A percentile compares a stretch with the other conserved stretches of the same genome.
phyloP scores from a whole-genome alignment of 2,888 invertebrate genomes.

The Noctua pronuba region DNA sequence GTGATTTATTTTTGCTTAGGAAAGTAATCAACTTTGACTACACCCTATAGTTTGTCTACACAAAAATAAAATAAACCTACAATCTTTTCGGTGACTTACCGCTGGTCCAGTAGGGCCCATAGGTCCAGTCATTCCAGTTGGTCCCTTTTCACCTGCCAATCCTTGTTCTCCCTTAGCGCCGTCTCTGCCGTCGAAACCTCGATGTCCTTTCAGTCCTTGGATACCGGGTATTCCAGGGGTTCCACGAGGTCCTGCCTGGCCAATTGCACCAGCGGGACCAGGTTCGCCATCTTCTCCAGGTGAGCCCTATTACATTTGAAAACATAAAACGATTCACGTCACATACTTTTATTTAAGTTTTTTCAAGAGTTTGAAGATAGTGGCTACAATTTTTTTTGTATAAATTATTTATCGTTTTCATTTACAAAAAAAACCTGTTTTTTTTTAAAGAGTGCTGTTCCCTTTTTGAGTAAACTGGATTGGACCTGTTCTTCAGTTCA shows the following conservation, averaged over 20 bases:
- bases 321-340: not conserved
- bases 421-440: not conserved
- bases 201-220: slow-evolving; percentile 95
- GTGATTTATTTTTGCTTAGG: not conserved
- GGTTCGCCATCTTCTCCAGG: slow-evolving; percentile 95
- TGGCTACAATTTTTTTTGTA: not conserved
- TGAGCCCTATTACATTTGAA: slow-evolving; percentile 89
- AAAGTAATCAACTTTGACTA: not conserved
- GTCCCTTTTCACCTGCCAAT: slow-evolving; percentile 93
- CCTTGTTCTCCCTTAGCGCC: slow-evolving; percentile 96
- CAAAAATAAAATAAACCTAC: not conserved
- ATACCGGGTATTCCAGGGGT: slow-evolving; percentile 93
- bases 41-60: not conserved
- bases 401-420: not conserved
- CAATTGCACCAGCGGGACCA: slow-evolving; percentile 93
- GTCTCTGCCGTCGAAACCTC: slow-evolving; percentile 94
- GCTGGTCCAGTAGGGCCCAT: slow-evolving; percentile 93
- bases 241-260: slow-evolving; percentile 94
- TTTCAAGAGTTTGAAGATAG: not conserved
- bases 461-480: not conserved
- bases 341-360: not conserved
- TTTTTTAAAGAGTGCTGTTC: no score
- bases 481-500: not conserved
- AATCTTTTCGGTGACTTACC: slow-evolving; percentile 82
- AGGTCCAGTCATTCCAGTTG: slow-evolving; percentile 92